A percentile compares a stretch with the other conserved stretches of the same genome.
These are phyloP conservation scores for Erannis defoliaria DNA, from an alignment of 2,888 invertebrate genomes.

Conservation along the genomic window DNA sequence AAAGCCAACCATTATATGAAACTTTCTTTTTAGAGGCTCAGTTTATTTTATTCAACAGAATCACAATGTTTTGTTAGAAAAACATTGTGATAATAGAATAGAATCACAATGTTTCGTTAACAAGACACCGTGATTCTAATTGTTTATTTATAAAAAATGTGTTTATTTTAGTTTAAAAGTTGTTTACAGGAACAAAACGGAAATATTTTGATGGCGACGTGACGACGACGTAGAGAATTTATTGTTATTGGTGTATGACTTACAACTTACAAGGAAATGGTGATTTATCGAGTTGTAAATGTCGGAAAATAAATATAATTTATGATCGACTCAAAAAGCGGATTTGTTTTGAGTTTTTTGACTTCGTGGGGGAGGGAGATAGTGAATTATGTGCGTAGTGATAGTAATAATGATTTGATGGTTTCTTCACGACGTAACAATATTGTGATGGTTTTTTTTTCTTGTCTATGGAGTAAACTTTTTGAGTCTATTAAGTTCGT, in stretches of 20 bases:
- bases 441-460: too few species aligned
- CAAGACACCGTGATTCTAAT: too few species aligned
- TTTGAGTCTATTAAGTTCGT: too few species aligned
- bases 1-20: background rate
- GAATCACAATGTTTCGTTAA: too few species aligned
- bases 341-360: conserved; percentile 19
- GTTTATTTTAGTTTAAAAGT: conserved; percentile 20
- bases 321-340: conserved; percentile 9
- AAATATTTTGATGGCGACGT: conserved; percentile 23
- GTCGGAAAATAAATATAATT: conserved; percentile 26
- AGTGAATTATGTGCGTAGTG: background rate
- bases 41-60: too few species aligned
- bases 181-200: conserved; percentile 22
- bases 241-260: conserved; percentile 33
- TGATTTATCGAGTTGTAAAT: conserved; percentile 28
- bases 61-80: too few species aligned
- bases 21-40: too few species aligned
- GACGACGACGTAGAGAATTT: conserved; percentile 26
- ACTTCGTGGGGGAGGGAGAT: background rate
- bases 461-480: too few species aligned
- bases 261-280: conserved; percentile 22
- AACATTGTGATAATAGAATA: too few species aligned
- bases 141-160: conserved; percentile 2
- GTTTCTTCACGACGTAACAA: background rate
- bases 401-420: too few species aligned